Base-by-base conservation (phyloP, 2,113 vertebrate genomes). In the Cryptomyrus ogoouensis region DNA sequence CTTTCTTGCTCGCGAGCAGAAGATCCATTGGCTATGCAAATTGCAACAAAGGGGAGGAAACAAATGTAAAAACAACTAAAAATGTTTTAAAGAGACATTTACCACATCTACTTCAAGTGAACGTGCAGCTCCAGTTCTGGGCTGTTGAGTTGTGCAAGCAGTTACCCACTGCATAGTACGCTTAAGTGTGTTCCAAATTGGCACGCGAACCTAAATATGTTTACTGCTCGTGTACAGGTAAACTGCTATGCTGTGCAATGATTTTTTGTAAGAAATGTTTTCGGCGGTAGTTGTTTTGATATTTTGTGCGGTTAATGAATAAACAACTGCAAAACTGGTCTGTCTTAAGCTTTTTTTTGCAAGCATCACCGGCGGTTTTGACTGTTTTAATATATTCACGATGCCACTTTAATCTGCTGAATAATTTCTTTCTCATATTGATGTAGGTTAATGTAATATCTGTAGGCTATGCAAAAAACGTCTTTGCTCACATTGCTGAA, bases 21-120 rank as follows among this genome's bases (percentile, higher is more conserved):
- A 95, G 96, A 97, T 96, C 97, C 94, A 98, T 98, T 99, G 98
- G 98, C 97, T 99, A 96, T 96, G 96, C 96, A 96, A 97, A 97
- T 96, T 94, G 85, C 92, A 93, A 94, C 92, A 90, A 85, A 94
- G 94, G 95, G 95, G 97, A 97, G 95, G 94, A 97, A 95, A 94
- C 93, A 93, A 95, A 93, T 84, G 92, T 93, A 92, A 92, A 93
- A 90, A 90, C 83, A 89, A 90, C 91, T 87, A 91, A 91, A 94
- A 94, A 94, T 90, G 89, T 92, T 95, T 96, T 96, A 96, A 96
- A 96, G 95, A 95, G 94, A 96, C 94, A 96, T 95, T 95, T 95
- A 85, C 93, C 93, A 91, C 91, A 91, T 94, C 92, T 94, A 91
- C 93, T 90, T 52, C 42, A 90, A 74, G 84, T 39, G 27, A 19